These are phyloP conservation scores for Mantis religiosa DNA, from an alignment of 2,888 invertebrate genomes.

Conservation along the genomic window DNA sequence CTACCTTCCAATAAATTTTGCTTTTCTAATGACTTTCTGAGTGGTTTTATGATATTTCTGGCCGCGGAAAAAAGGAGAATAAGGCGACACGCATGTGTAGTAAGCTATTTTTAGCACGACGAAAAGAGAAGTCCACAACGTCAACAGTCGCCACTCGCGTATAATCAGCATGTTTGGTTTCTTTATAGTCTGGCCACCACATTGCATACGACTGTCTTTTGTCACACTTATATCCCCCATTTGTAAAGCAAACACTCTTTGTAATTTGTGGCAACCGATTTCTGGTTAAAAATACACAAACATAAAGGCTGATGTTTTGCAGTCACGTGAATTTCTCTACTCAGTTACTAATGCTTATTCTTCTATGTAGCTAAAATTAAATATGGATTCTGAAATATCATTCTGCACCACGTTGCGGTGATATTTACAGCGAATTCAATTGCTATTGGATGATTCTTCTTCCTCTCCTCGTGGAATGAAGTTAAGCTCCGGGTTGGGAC, in stretches of 20 bases:
- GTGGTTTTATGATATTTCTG: neutral
- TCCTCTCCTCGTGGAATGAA: no score
- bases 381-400: no score
- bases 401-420: no score
- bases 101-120: neutral
- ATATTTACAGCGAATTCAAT: no score
- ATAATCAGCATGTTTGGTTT: neutral
- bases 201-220: neutral
- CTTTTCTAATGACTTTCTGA: neutral
- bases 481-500: no score
- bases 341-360: no score
- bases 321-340: no score
- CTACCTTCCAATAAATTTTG: neutral
- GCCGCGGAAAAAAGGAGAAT: neutral
- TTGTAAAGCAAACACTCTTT: neutral
- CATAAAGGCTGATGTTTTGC: neutral
- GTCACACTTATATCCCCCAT: neutral
- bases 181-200: neutral
- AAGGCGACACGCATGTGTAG: neutral
- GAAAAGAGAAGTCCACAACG: neutral
- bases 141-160: neutral
- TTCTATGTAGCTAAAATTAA: no score
- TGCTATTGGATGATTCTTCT: no score
- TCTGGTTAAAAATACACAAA: neutral
- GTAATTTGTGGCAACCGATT: neutral